Evolutionary conservation across 2,113 vertebrate species (phyloP).

Genomic region (Peromyscus polionotus): DNA sequence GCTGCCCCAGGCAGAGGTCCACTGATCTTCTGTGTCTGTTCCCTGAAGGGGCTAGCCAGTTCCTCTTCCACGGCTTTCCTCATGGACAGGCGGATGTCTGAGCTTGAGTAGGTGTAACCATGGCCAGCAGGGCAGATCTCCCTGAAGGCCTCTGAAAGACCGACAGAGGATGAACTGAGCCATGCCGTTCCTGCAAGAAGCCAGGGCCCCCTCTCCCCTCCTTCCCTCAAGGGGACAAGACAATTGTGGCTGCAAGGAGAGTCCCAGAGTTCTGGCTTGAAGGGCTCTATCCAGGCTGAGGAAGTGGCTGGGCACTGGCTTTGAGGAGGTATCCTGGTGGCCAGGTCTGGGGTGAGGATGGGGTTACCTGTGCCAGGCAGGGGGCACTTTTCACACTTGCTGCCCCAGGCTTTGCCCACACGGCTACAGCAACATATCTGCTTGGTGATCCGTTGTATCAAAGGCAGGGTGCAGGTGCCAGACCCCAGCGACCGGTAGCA

Average conservation of each 20-base stretch:
- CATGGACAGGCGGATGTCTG: constrained; percentile 91
- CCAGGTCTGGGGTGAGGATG: background rate
- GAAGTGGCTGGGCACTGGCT: background rate
- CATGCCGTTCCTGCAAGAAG: background rate
- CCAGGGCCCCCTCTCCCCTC: background rate
- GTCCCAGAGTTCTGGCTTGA: background rate
- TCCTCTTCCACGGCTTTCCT: constrained; percentile 93
- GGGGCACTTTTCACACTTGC: constrained; percentile 92
- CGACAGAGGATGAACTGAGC: constrained; percentile 51
- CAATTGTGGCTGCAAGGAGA: background rate
- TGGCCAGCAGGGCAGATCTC: constrained; percentile 98
- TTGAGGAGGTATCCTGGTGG: background rate
- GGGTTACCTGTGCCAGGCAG: constrained; percentile 92
- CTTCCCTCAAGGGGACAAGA: background rate
- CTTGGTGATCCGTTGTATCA: constrained; percentile 95
- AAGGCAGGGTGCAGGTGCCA: constrained; percentile 91
- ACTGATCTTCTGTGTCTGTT: constrained; percentile 76
- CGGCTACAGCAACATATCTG: constrained; percentile 99
- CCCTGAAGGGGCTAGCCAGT: constrained; percentile 85
- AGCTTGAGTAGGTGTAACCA: constrained; percentile 96
- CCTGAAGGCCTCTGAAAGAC: constrained; percentile 92
- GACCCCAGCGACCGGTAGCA: constrained; percentile 92
- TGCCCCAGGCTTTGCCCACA: constrained; percentile 97
- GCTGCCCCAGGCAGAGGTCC: constrained; percentile 25
- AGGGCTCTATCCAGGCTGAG: background rate